Percentiles rank a stretch among this genome's conserved stretches.
phyloP scores from a whole-genome alignment of 2,113 vertebrate species.

The Mungos mungo region DNA sequence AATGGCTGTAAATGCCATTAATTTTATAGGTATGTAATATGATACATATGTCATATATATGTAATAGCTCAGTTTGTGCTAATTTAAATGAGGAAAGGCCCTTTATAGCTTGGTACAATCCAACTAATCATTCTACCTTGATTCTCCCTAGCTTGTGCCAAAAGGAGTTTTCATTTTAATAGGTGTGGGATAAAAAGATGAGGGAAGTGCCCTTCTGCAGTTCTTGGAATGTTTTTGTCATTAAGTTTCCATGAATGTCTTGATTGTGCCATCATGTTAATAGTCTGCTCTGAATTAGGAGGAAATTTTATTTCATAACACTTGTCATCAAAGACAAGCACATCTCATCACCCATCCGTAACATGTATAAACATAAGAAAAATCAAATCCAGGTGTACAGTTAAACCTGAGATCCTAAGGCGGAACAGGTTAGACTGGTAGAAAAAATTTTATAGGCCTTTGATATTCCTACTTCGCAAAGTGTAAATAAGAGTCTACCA shows the following conservation, averaged over 20 bases:
- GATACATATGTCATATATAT: too few relatives aligned
- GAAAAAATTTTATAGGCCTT: constrained; percentile 38
- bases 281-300: constrained; percentile 72
- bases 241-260: constrained; percentile 75
- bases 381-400: constrained; percentile 66
- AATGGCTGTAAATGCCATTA: constrained; percentile 36
- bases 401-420: constrained; percentile 54
- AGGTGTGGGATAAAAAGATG: constrained; percentile 51
- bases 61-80: constrained; percentile 3
- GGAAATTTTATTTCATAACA: constrained; percentile 76
- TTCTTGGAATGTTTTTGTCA: constrained; percentile 77
- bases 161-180: constrained; percentile 67
- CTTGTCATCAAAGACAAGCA: constrained; percentile 70
- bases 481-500: constrained; percentile 25
- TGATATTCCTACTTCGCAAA: constrained; percentile 51
- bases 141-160: constrained; percentile 56
- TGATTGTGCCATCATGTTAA: constrained; percentile 76
- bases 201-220: constrained; percentile 52
- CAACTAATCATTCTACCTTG: constrained; percentile 61
- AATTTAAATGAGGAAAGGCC: constrained; percentile 42
- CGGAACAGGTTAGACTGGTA: constrained; percentile 59
- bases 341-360: constrained; percentile 62
- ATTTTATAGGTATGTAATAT: neutral
- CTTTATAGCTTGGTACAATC: neutral
- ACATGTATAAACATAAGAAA: constrained; percentile 72